These are phyloP conservation scores for Astyanax mexicanus DNA, from an alignment of 2,797 vertebrate species.

Conservation along the genomic window DNA sequence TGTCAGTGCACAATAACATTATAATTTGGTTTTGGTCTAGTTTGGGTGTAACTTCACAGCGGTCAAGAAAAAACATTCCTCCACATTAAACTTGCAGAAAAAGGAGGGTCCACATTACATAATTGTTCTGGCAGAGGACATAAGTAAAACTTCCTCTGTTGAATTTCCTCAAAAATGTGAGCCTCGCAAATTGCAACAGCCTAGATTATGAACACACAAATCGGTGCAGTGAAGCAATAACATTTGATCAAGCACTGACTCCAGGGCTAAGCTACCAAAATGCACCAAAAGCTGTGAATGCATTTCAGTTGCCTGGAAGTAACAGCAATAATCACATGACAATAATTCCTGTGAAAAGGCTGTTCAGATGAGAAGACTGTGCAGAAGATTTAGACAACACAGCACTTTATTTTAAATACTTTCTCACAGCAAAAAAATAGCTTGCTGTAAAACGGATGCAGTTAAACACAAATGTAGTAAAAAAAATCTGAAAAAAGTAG, in stretches of 20 bases:
- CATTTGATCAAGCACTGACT: neutral
- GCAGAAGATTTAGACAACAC: too few species aligned
- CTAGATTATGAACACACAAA: neutral
- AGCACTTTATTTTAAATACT: too few species aligned
- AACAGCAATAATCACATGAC: too few species aligned
- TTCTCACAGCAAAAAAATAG: too few species aligned
- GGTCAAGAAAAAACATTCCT: neutral
- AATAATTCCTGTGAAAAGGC: too few species aligned
- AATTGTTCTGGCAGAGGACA: slow-evolving; percentile 41
- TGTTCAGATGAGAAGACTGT: too few species aligned
- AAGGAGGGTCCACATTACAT: slow-evolving; percentile 49
- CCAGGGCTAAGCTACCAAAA: neutral
- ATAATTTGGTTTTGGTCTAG: too few species aligned
- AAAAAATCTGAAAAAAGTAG: too few species aligned
- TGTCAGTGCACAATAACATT: too few species aligned
- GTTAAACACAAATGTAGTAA: too few species aligned
- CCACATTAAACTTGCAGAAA: neutral
- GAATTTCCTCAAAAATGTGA: slow-evolving; percentile 28
- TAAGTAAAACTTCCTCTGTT: slow-evolving; percentile 30
- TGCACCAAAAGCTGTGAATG: neutral
- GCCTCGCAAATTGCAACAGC: neutral
- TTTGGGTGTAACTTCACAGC: slow-evolving; percentile 52
- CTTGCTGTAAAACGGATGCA: too few species aligned
- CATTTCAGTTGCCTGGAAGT: too few species aligned
- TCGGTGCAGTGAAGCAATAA: neutral